phyloP scores from a whole-genome alignment of 2,888 invertebrate genomes.

The Cheilosia variabilis region DNA sequence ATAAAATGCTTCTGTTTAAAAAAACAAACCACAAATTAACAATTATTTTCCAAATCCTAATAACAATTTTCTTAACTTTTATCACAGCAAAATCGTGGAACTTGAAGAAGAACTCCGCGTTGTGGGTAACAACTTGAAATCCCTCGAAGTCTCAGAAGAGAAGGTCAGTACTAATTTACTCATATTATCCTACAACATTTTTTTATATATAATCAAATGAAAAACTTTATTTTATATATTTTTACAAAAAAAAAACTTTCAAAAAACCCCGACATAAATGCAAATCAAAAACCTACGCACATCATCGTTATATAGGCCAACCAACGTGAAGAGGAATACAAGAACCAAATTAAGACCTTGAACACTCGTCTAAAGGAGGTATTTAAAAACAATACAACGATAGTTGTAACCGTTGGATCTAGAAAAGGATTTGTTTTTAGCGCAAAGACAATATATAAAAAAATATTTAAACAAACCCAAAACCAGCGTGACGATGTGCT shows the following conservation, averaged over 20 bases:
- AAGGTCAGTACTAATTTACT: constrained; percentile 89
- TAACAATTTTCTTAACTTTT: constrained; percentile 76
- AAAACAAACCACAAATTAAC: neutral
- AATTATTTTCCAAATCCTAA: constrained; percentile 4
- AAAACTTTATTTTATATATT: constrained; percentile 22
- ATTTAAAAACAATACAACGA: constrained; percentile 70
- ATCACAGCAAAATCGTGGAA: constrained; percentile 98
- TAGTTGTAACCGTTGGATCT: constrained; percentile 61
- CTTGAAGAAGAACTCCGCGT: constrained; percentile 99
- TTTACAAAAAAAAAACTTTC: constrained; percentile 67
- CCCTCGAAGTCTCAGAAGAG: constrained; percentile 99
- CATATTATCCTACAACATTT: constrained; percentile 2
- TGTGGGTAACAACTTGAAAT: constrained; percentile 99
- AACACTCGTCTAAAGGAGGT: constrained; percentile 99
- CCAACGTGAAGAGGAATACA: constrained; percentile 99
- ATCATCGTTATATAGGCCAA: constrained; percentile 89
- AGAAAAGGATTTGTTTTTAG: constrained; percentile 4
- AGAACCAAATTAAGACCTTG: constrained; percentile 99
- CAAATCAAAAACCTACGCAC: constrained; percentile 61
- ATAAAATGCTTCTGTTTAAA: constrained; percentile 1
- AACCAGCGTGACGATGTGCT: constrained; percentile 74
- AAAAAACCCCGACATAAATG: constrained; percentile 71
- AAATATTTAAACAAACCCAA: constrained; percentile 47
- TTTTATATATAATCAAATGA: constrained; percentile 23
- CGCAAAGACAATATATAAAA: constrained; percentile 2